A percentile compares a stretch with the other conserved stretches of the same genome.
These are phyloP conservation scores for Crotalus horridus DNA, from an alignment of 2,113 vertebrate species.

Conservation along the genomic window DNA sequence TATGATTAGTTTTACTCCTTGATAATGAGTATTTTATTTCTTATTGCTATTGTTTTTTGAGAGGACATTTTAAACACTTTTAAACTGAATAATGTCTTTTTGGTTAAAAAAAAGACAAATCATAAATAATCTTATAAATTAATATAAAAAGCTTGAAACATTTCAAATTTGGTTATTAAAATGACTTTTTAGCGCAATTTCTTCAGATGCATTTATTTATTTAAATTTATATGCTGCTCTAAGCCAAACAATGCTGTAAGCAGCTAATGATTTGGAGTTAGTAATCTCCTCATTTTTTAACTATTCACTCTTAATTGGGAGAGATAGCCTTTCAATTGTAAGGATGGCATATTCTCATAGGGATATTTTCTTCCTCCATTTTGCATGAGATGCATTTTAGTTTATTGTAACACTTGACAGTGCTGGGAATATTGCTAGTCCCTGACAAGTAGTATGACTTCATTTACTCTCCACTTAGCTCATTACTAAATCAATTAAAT, in stretches of 20 bases:
- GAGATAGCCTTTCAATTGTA: neutral
- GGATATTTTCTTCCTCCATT: neutral
- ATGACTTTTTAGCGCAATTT: neutral
- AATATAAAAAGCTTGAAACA: neutral
- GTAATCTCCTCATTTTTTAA: neutral
- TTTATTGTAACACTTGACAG: neutral
- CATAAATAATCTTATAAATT: neutral
- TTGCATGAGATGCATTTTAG: neutral
- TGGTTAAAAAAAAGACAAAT: too few relatives aligned
- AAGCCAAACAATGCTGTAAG: neutral
- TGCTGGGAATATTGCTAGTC: rapidly evolving
- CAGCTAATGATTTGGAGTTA: neutral
- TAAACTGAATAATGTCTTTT: neutral
- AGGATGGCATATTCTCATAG: neutral
- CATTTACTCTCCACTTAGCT: neutral
- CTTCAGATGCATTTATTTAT: neutral
- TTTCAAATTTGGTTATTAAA: neutral
- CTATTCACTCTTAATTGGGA: neutral
- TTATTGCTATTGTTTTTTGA: neutral
- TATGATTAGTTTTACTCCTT: neutral
- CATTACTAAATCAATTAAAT: neutral
- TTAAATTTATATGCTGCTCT: neutral
- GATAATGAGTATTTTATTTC: neutral
- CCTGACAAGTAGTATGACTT: neutral
- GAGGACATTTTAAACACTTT: neutral